A percentile compares a stretch with the other conserved stretches of the same genome.
Conservation (phyloP, 1,140 invertebrate species). For the Anoplophora glabripennis region DNA sequence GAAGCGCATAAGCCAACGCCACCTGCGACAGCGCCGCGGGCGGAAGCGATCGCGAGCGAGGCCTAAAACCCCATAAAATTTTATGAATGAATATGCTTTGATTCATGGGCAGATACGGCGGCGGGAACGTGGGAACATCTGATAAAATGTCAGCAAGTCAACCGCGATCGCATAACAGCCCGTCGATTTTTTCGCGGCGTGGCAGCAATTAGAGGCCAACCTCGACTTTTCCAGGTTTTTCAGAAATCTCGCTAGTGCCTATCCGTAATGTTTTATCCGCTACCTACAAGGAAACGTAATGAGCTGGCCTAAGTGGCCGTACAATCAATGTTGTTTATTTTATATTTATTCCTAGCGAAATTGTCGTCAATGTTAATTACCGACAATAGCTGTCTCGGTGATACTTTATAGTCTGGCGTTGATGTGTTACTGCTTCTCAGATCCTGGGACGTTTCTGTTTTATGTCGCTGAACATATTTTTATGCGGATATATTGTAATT, state of each 20-base stretch:
- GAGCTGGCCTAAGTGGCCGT: slow-evolving; percentile 16
- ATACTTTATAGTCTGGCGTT: slow-evolving; percentile 23
- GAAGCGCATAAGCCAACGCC: too few species aligned
- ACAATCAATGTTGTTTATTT: slow-evolving; percentile 36
- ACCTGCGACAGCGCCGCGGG: too few species aligned
- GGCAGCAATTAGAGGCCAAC: slow-evolving; percentile 10
- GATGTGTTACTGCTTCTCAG: slow-evolving; percentile 8
- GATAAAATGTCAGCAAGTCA: slow-evolving; percentile 11
- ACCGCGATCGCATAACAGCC: slow-evolving; percentile 21
- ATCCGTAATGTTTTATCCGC: slow-evolving; percentile 26
- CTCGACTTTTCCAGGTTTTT: slow-evolving; percentile 19
- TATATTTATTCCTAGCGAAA: slow-evolving; percentile 40
- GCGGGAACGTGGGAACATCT: slow-evolving; percentile 17
- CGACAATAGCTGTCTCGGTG: slow-evolving; percentile 29
- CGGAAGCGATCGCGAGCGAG: neutral
- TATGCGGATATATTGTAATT: slow-evolving; percentile 22
- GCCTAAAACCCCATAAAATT: slow-evolving; percentile 7
- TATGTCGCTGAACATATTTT: slow-evolving; percentile 11
- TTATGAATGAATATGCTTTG: slow-evolving; percentile 18
- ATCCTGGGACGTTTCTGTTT: slow-evolving; percentile 12
- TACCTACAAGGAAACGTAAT: slow-evolving; percentile 35
- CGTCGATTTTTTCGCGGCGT: slow-evolving; percentile 5
- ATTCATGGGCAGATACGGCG: slow-evolving; percentile 10
- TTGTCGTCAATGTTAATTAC: slow-evolving; percentile 40
- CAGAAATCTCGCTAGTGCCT: slow-evolving; percentile 24